A percentile compares a stretch with the other conserved stretches of the same genome.
phyloP scores from a whole-genome alignment of 2,888 invertebrate species.

The Lithophane leautieri region DNA sequence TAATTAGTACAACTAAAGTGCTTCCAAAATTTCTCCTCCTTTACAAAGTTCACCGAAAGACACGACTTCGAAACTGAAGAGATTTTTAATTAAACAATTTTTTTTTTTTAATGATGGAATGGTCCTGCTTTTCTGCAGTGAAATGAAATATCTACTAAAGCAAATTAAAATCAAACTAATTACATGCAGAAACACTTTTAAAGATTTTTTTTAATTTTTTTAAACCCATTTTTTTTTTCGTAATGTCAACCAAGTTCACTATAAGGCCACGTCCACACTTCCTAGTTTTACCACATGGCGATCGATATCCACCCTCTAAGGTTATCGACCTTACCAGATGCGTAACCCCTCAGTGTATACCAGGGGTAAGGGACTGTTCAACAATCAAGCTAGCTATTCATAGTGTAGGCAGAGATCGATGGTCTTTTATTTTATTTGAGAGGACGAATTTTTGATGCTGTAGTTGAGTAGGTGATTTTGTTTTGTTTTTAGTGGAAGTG shows the following conservation, averaged over 20 bases:
- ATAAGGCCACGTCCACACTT: constrained; percentile 24
- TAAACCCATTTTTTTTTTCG: constrained; percentile 2
- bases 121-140: no score
- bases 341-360: constrained; percentile 52
- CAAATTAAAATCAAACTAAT: background rate
- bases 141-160: no score
- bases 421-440: constrained; percentile 34
- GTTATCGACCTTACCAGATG: constrained; percentile 69
- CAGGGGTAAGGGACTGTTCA: constrained; percentile 42
- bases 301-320: constrained; percentile 61
- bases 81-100: background rate
- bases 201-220: background rate
- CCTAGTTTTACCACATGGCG: constrained; percentile 46
- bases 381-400: constrained; percentile 55
- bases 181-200: background rate
- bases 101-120: no score
- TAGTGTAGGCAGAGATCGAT: constrained; percentile 34
- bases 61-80: background rate
- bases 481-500: background rate
- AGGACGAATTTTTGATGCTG: background rate
- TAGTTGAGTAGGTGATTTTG: background rate
- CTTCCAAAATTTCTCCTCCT: background rate
- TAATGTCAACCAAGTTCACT: constrained; percentile 27
- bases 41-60: background rate
- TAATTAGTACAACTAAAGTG: background rate